Evolutionary conservation across 2,888 invertebrate species (phyloP), one percentile per base, ranked within the genome.

Genomic region (Ypsolopha sequella): DNA sequence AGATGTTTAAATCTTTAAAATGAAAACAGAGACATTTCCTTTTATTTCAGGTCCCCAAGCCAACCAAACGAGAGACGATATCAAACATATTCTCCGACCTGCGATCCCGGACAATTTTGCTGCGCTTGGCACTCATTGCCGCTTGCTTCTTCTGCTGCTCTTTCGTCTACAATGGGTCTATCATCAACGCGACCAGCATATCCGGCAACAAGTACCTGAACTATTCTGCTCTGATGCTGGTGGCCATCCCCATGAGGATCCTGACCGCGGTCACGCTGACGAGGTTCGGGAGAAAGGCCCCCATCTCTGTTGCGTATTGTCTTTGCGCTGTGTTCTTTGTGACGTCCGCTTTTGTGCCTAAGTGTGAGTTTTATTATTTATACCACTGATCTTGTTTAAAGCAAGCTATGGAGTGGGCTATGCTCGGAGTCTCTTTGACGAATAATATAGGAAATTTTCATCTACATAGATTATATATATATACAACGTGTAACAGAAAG

Each of bases 191-290:
- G 0, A 91, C 92, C n/a, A 87, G 89, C 14, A 79, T 95, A 48
- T 88, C 89, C 41, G 94, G 94, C 13, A 90, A 93, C 74, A 91
- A 91, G 66, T 94, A 93, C 71, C 65, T 92, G 33, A 95, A 94
- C 78, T 94, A 92, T 70, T 91, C 93, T 2, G 75, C 89, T 39
- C 86, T 91, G 50, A 76, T 89, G 44, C 70, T 91, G 35, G 89
- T 92, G 11, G 91, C 92, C 58, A 88, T 94, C 38, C 94, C 94
- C 0, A 88, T 88, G 1, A 65, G 84, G 36, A 61, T 82, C 53
- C 56, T 85, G 46, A 80, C 78, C 0, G 85, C 84, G 0, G 66
- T 90, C 10, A 84, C 91, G 1, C 87, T 93, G 61, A 91, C 92
- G 56, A 81, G 82, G 59, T 84, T 90, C 46, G 92, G 92, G 7